Base-by-base conservation (phyloP, 2,797 vertebrate species). In the Chromobotia macracanthus region DNA sequence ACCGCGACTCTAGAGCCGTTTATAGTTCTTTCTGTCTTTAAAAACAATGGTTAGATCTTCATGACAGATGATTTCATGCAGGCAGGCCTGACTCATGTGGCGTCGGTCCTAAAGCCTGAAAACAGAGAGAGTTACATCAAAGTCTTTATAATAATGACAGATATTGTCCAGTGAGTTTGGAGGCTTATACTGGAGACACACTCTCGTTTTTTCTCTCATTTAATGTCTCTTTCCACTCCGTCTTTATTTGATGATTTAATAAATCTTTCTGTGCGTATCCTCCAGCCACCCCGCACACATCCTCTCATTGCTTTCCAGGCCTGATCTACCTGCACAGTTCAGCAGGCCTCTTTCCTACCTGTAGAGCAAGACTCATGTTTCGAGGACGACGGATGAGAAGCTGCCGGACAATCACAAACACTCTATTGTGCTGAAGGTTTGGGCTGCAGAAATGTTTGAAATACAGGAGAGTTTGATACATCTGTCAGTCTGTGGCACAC, bases 261-360 rank as follows among this genome's bases (percentile, higher is more conserved):
- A 71, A 81, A 50, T 73, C 64, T 63, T 48, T 60, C 73, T 76
- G 51, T 71, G 46, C 53, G 79, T 53, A 58, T 41, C 21, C 67
- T 80, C 35, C 38, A 28, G 53, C 69, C 53, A 4, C 51, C 68
- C 56, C 66, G 73, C 51, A 69, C 63, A 78, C 71, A 72, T 56
- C 61, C 64, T 58, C 80, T 35, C 50, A 65, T 5, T 11, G 64
- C 46, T 77, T 48, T 55, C 25, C n/a, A 46, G 28, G 69, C 65
- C 68, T 82, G 73, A n/a, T n/a, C 82, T 81, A 60, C 69, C 48
- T 5, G 21, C 83, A 85, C 88, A 86, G 83, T 84, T 87, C 86
- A 87, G 81, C 81, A 65, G 55, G 67, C 77, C 71, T 56, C 38
- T 81, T 85, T 84, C 65, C 50, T 70, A 83, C 74, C 11, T 53